Evolutionary conservation across 2,888 invertebrate species (phyloP), one percentile per base, ranked within the genome.

Genomic region (Drosophila formosana): DNA sequence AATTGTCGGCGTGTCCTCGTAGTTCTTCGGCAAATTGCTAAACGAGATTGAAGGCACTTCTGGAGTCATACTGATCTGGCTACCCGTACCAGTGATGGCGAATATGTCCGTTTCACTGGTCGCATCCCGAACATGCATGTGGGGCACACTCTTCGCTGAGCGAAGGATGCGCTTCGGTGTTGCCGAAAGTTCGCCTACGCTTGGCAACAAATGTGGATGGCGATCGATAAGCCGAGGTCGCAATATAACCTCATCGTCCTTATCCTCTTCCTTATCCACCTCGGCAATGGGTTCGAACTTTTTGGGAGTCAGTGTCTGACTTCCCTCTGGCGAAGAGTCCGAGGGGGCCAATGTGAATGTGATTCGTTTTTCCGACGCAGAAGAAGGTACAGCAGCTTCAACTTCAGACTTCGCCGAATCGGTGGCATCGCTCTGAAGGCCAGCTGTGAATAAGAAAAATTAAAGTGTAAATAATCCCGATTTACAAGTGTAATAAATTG

Each of bases 1-100:
- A n/a, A 93, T 89, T 7, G 92, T 91, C 3, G 93, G 93, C 2
- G 93, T 92, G 32, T 92, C 92, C 66, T 91, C 91, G 72, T 92
- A 93, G 67, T 92, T 92, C 78, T 93, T 93, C 34, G 93, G 93
- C 63, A 93, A 77, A 68, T 90, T 90, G 53, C 91, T 90, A 60
- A 89, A 93, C 9, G 93, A 92, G 66, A 93, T 93, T 9, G 91
- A 93, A 9, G 93, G 93, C n/a, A 93, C 92, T 80, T 93, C 93
- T 2, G 93, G 93, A 7, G 93, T 93, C 92, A 93, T 92, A 71
- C 93, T 93, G 6, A 93, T 92, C 60, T 90, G 89, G 32, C 89
- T 90, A 51, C 88, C 81, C 1, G 85, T 90, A 43, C 91, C 91
- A 5, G 91, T 90, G 23, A 93, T 93, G 4, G 92, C 80, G 53